A percentile compares a stretch with the other conserved stretches of the same genome.
phyloP scores from a whole-genome alignment of 2,888 invertebrate genomes.

The Spialia ferax region DNA sequence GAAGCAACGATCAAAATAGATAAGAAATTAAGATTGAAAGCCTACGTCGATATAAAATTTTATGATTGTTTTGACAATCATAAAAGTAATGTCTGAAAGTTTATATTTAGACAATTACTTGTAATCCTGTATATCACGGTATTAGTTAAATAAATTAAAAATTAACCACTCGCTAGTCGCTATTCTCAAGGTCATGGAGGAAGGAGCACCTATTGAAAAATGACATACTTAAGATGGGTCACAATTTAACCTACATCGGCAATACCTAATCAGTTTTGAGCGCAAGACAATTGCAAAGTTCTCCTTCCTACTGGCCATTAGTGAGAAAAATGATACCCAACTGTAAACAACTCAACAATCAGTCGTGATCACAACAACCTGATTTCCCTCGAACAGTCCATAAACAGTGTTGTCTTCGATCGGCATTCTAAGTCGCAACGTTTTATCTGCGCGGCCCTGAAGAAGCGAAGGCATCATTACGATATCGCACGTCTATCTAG shows the following conservation, averaged over 20 bases:
- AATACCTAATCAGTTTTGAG: neutral
- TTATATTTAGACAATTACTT: no score
- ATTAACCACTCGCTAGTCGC: no score
- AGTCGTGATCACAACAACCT: slow-evolving; percentile 36
- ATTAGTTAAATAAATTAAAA: no score
- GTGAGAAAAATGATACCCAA: neutral
- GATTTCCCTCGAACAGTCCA: slow-evolving; percentile 28
- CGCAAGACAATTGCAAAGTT: no score
- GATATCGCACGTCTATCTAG: slow-evolving; percentile 50
- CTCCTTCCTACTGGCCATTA: neutral
- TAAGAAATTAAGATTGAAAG: neutral
- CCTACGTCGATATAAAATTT: no score
- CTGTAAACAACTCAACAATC: slow-evolving; percentile 7
- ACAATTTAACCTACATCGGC: no score
- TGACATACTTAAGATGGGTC: no score
- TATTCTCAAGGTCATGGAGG: no score
- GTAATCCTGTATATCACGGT: no score
- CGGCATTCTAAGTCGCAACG: slow-evolving; percentile 29
- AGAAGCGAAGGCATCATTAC: slow-evolving; percentile 49
- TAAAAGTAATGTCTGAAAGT: no score
- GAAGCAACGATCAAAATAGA: neutral
- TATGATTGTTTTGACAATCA: no score
- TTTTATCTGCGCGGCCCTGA: slow-evolving; percentile 36
- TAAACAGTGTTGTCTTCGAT: slow-evolving; percentile 36
- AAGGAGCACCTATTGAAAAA: no score